Evolutionary conservation across 2,113 vertebrate species (phyloP), one percentile per base, ranked within the genome.

Genomic region (Polyodon spathula): DNA sequence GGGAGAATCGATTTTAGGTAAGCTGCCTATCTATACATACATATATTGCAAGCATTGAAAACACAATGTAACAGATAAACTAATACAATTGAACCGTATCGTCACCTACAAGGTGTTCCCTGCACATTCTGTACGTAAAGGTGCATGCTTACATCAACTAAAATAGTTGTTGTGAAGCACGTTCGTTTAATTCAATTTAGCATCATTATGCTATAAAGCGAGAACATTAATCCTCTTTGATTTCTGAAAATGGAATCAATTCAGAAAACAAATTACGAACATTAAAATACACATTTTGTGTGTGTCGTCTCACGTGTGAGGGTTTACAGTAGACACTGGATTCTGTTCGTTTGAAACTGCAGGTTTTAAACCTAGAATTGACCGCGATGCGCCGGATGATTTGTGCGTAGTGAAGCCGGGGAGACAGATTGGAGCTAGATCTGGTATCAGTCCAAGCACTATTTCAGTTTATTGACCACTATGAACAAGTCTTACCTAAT

Each of bases 1-100:
- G 73, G 73, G 81, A 79, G 83, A 75, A 81, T 81, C 84, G 80
- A 75, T 80, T 87, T 87, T 80, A 87, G 84, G 86, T 88, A 68
- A 86, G 82, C 70, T 14, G 5, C 4, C 44, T 10, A 14, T 46
- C 14, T 46, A 46, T 27, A 52, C 44, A 40, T 59, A 11, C n/a
- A 48, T 58, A 15, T 17, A 39, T 39, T 12, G 7, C 15, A 16
- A 16, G 42, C 37, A 38, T 44, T 61, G 54, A 12, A 15, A 27
- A 51, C 37, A 14, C 54, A 6, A 46, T 8, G 40, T 48, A 6
- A 7, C 37, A 11, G 41, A 37, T 14, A 40, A 15, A 40, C 16
- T 8, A 37, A 12, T 39, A 40, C 9, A 17, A 4, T 50, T 39
- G 15, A 54, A 41, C 42, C 44, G 11, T 12, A 6, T 37, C n/a